These are phyloP conservation scores for Pseudorasbora parva DNA, from an alignment of 2,113 vertebrate genomes.

Conservation along the genomic window DNA sequence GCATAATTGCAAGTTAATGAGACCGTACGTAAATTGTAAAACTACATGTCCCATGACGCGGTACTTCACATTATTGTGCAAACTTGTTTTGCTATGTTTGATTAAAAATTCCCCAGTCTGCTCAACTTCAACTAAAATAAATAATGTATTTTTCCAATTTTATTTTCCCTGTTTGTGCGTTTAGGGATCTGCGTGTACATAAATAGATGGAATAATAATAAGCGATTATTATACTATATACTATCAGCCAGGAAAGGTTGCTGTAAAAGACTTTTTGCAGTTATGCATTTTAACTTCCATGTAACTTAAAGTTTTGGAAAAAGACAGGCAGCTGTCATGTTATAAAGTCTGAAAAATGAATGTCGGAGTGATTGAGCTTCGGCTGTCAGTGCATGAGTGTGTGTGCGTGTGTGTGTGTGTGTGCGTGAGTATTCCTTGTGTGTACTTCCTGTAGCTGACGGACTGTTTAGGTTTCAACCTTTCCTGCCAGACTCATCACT, in stretches of 20 bases:
- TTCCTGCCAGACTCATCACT: conserved; percentile 70
- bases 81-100: conserved; percentile 13
- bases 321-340: conserved; percentile 40
- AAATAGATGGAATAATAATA: neutral
- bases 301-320: neutral
- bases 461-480: conserved; percentile 74
- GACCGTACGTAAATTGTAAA: neutral
- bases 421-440: conserved; percentile 61
- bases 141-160: neutral
- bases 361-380: conserved; percentile 20
- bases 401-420: conserved; percentile 6
- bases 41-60: conserved; percentile 1
- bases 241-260: neutral
- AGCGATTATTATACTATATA: neutral
- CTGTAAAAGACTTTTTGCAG: neutral
- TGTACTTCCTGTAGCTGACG: conserved; percentile 57
- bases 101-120: neutral
- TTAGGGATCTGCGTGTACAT: conserved; percentile 5
- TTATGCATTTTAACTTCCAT: conserved; percentile 11
- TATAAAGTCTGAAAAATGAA: conserved; percentile 32
- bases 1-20: conserved; percentile 39
- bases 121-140: conserved; percentile 11
- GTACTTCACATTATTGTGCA: neutral
- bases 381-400: neutral
- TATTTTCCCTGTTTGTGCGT: neutral